These are phyloP conservation scores for Zosterops hypoxanthus DNA, from an alignment of 2,113 vertebrate species.

Conservation along the genomic window DNA sequence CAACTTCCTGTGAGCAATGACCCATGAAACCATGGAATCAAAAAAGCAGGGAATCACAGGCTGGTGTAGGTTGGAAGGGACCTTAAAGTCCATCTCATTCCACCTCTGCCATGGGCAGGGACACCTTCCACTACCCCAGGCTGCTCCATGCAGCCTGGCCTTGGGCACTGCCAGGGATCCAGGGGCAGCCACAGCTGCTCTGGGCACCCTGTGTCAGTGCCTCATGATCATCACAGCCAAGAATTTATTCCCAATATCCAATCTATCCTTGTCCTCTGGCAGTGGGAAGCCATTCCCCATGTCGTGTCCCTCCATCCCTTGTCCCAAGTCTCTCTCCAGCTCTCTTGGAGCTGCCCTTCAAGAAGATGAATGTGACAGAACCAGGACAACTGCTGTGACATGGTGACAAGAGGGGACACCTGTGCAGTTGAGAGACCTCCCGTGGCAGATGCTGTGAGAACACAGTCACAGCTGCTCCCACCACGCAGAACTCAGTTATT, in stretches of 20 bases:
- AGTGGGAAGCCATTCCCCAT: background rate
- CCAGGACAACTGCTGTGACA: background rate
- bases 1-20: background rate
- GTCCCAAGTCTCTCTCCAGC: background rate
- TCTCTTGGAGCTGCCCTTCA: background rate
- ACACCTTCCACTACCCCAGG: accelerated
- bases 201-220: background rate
- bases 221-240: background rate
- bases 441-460: background rate
- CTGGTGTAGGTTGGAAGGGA: background rate
- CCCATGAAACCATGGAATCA: background rate
- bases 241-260: background rate
- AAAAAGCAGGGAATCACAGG: background rate
- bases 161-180: background rate
- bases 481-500: accelerated
- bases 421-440: background rate
- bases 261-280: background rate
- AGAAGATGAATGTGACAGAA: accelerated
- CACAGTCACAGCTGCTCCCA: background rate
- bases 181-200: background rate
- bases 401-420: background rate
- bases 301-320: background rate
- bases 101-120: background rate
- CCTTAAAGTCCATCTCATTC: accelerated
- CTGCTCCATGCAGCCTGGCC: background rate